These are phyloP conservation scores for Phaethon lepturus DNA, from an alignment of 2,113 vertebrate species.

Conservation along the genomic window DNA sequence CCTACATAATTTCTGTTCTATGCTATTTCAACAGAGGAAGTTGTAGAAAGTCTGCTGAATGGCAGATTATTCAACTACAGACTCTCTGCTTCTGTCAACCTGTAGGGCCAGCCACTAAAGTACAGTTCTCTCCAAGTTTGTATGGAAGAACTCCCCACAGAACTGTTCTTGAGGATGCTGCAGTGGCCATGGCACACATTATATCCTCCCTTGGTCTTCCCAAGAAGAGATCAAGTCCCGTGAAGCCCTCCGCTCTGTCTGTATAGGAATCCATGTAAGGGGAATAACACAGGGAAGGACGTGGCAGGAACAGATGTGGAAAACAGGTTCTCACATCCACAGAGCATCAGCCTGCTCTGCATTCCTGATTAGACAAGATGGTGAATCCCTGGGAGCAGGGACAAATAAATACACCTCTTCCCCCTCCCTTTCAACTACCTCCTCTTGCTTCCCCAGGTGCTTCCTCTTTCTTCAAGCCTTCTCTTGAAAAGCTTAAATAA, in stretches of 20 bases:
- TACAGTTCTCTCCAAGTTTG: not conserved
- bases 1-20: not conserved
- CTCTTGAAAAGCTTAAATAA: not conserved
- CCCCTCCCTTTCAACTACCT: not conserved
- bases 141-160: accelerated
- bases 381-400: not conserved
- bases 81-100: not conserved
- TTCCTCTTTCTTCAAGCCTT: not conserved
- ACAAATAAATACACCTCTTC: not conserved
- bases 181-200: not conserved
- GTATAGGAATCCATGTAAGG: not conserved
- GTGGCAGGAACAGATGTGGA: not conserved
- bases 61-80: not conserved
- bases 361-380: not conserved
- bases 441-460: not conserved
- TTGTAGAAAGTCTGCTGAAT: not conserved
- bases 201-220: not conserved
- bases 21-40: not conserved
- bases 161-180: not conserved
- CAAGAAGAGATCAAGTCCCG: not conserved
- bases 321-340: not conserved
- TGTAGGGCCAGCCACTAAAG: not conserved
- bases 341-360: not conserved
- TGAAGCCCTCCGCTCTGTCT: not conserved
- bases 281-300: not conserved